Base-by-base conservation (phyloP, 2,888 invertebrate species). In the Morinoia aosen region DNA sequence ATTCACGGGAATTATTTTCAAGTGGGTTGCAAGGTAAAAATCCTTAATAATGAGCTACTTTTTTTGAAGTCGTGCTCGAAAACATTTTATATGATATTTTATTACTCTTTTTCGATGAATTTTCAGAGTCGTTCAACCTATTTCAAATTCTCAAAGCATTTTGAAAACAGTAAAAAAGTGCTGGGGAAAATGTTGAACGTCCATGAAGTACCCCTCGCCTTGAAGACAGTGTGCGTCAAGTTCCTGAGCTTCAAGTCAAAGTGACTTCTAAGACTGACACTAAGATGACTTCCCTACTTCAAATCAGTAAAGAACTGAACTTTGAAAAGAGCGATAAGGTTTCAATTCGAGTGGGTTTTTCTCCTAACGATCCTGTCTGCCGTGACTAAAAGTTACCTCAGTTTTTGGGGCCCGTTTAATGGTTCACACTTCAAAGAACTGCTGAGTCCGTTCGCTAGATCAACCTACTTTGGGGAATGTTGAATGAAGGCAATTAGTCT, bases 401-500 rank as follows among this genome's bases (percentile, higher is more conserved):
- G 76, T 0, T 76, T 33, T 76, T 76, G 76, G 76, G 25, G 76
- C 25, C 76, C 19, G 76, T 33, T 76, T 76, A 76, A 76, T 76
- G 19, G 76, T 76, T 76, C 76, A 76, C 76, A 76, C 76, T 76
- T 33, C 76, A 76, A 76, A 76, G 76, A 76, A 76, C 76, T 76
- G 76, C 76, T 76, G 76, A 76, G 76, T 76, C 76, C 25, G 76
- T 16, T 25, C 76, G 76, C 33, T 76, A 16, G 76, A 76, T 76
- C 25, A 76, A 33, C 25, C 76, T 76, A 76, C 76, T 19, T 76
- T 33, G 76, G 76, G 3, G 25, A 76, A 76, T 19, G 76, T 76
- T 76, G 76, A 76, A 76, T 25, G 76, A 76, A 76, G 25, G 16
- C 76, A 76, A 76, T 76, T 76, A 76, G 33, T 33, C 76, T 76